Base-by-base conservation (phyloP, 2,888 invertebrate species). In the Drosophila prostipennis region DNA sequence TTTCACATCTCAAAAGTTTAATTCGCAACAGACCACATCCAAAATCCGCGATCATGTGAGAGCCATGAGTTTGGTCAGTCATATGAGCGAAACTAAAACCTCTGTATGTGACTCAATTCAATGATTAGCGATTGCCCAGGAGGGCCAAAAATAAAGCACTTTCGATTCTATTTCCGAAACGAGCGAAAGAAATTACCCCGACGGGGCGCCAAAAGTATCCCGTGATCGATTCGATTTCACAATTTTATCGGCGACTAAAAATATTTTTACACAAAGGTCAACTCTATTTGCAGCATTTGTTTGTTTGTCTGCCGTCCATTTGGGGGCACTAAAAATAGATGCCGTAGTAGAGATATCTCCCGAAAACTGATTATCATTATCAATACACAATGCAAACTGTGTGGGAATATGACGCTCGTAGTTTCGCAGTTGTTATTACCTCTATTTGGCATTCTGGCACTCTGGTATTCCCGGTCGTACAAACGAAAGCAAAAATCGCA, bases 181-280 rank as follows among this genome's bases (percentile, higher is more conserved):
- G 29, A 36, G 6, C 40, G 26, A 29, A 29, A 23, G 34, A 40
- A 58, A 48, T 43, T 16, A 14, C 43, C 42, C 42, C 39, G 1
- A 1, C 32, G 45, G 37, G 45, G 37, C 32, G 56, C 57, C 43
- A 19, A 42, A 40, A 32, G 45, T 61, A 32, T 64, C 34, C 26
- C 34, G 39, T 65, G 64, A 65, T 65, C 53, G 65, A 65, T 65
- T 65, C 43, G 54, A 60, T 71, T 61, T 61, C 71, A 70, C 54
- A 53, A 70, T 55, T 40, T 51, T 61, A 70, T 69, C 70, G 51
- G 29, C 10, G 10, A 34, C 46, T 40, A 57, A 52, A 48, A 68
- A 49, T 59, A 59, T 61, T 70, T 69, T 19, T 19, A 42, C 26
- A n/a, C 40, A 71, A 63, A 71, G 72, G 55, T 72, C 71, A 71